Evolutionary conservation across 2,888 invertebrate genomes (phyloP), one percentile per base, ranked within the genome.

Genomic region (Tetranychus truncatus): DNA sequence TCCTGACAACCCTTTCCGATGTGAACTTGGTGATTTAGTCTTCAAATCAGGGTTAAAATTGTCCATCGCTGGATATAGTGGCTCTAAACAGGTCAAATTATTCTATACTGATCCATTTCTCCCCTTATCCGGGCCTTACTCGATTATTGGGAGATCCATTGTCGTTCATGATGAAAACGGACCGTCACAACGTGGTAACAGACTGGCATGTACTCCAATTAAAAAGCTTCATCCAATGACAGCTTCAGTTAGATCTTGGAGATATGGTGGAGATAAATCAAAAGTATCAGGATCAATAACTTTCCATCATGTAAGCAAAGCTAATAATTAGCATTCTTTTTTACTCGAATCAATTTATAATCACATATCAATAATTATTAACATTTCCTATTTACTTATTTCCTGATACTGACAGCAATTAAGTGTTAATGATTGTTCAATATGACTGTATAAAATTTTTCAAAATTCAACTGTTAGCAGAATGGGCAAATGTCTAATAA

Each of bases 81-180:
- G 72, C 11, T 77, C 76, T 34, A 9, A 46, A 15, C 73, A 71
- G n/a, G 77, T 77, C 55, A 77, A 77, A 71, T 86, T 86, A 73
- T 84, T 92, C 80, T 91, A 91, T 83, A 91, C 91, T 0, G 95
- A 94, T 82, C 84, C 87, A 0, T 85, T 88, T 80, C 80, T 94
- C 55, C 89, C 91, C 0, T 84, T 95, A 9, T 87, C 88, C 11
- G 95, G 95, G 18, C 86, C 86, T 20, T 84, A 74, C 15, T 77
- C 76, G 3, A 75, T 77, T 21, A 67, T 76, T 45, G 76, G 77
- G 88, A 88, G 78, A 85, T 92, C 80, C 81, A 93, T 95, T 55
- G 91, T 93, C 1, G 86, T 95, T 73, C 91, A 90, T 80, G 93
- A 91, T 81, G 92, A 93, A 81, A 87, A 89, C 81, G 91, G 91